Base-by-base conservation (phyloP, 37 sponge, comb jelly and placozoan species). In the Tethya wilhelma region DNA sequence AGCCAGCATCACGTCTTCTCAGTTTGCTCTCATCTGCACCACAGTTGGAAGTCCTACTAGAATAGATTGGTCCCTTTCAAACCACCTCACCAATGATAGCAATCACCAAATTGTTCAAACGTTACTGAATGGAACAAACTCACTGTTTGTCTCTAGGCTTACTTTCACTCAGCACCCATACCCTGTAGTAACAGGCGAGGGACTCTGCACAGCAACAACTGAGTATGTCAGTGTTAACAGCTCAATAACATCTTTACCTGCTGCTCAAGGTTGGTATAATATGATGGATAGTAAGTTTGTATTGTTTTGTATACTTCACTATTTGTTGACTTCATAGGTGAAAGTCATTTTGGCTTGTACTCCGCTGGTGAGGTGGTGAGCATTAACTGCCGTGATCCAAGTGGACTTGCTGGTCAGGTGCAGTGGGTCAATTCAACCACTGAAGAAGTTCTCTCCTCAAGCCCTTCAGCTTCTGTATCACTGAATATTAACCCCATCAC, bases 221-320 rank as follows among this genome's bases (percentile, higher is more conserved):
- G 44, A 45, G 2, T 71, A 71, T 30, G 29, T 71, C 71, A 71
- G 71, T 22, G 20, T 49, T 7, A 71, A 71, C 43, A 71, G 49
- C 49, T 71, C 71, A 71, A 23, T 44, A 22, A 71, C 71, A 23
- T 44, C 41, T 40, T 29, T 49, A 44, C 17, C 71, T 31, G 28
- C 49, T 44, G 49, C 28, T 44, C 3, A 25, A 44, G 46, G 71
- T 71, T 44, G 28, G 71, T 42, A 19, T 36, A 4, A 31, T 4
- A 6, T 59, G 62, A 19, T 12, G 20, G 12, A 31, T 25, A 36
- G 17, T 67, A 31, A 6, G 34, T 67, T 67, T 9, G 17, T 4
- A 67, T 6, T 36, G 4, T 36, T 31, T 67, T 31, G 38, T 32
- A 12, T 5, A 67, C 34, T 6, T 36, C 34, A n/a, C 28, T 25